Base-by-base conservation (phyloP, 2,888 invertebrate genomes). In the Phymatocera aterrima region DNA sequence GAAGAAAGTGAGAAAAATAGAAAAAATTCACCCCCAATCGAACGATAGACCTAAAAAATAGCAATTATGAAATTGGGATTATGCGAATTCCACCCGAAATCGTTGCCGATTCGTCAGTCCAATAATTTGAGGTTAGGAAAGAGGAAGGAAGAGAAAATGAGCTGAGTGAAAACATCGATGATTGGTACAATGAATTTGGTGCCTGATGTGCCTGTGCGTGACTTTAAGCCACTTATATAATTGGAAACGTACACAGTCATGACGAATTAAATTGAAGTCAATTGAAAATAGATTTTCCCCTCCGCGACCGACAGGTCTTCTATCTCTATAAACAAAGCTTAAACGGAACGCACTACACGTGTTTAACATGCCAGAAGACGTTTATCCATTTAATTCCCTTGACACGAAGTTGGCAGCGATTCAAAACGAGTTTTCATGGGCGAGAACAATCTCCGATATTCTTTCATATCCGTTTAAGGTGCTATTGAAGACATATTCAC, bases 261-360 rank as follows among this genome's bases (percentile, higher is more conserved):
- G n/a, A 51, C 34, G 72, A 51, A 72, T 51, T 34, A 51, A 72
- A 51, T 72, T 48, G 10, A 34, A 72, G 72, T 51, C 48, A 72
- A 72, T 72, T 51, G 51, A 72, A 72, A 72, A 72, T 72, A 72
- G 72, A 72, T 72, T 72, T 72, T 51, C 51, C 43, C 51, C 72
- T 24, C 15, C 68, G n/a, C n/a, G n/a, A n/a, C 21, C 24, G 4
- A 24, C 46, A 15, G 43, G 43, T n/a, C n/a, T n/a, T n/a, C 24
- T 12, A 31, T 31, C 34, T 15, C 40, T 24, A 51, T 51, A 48
- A 31, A 51, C 48, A 72, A 72, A 21, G 34, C 51, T 34, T 18
- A 48, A 51, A 72, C 48, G 34, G 72, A 18, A 51, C 34, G 21
- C 12, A 12, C 31, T 72, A 72, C 72, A 72, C 72, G 72, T 72